Percentiles rank a stretch among this genome's conserved stretches.
phyloP scores from a whole-genome alignment of 92 coral and sea anemone genomes.

The Siderastrea siderea region DNA sequence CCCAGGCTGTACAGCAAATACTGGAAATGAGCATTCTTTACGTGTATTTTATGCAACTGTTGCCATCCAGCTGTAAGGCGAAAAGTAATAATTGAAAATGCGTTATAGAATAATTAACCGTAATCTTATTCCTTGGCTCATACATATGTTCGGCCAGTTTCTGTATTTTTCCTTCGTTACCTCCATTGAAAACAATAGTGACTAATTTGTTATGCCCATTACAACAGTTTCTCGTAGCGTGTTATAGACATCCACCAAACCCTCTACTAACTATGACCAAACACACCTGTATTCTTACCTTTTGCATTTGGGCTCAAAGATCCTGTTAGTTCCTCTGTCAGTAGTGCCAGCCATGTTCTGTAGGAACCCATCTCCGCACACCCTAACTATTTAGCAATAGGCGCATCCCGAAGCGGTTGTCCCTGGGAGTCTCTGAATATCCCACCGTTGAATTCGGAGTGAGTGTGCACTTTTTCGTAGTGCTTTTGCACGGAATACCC shows the following conservation, averaged over 20 bases:
- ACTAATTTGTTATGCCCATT: not conserved
- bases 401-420: not conserved
- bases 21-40: slow-evolving; percentile 1
- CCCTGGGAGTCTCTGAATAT: slow-evolving; percentile 4
- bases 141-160: too few relatives aligned
- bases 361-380: slow-evolving; percentile 12
- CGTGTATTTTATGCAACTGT: not conserved
- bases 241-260: not conserved
- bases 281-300: slow-evolving; percentile 7
- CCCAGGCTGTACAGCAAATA: slow-evolving; percentile 20
- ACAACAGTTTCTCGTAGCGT: not conserved
- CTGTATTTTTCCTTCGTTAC: not conserved
- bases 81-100: not conserved
- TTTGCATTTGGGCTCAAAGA: slow-evolving; percentile 25
- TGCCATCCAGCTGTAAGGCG: slow-evolving; percentile 45
- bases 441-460: not conserved
- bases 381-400: not conserved
- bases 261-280: not conserved
- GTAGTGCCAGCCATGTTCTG: slow-evolving; percentile 23
- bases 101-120: not conserved
- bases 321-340: slow-evolving; percentile 14
- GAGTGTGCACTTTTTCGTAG: not conserved
- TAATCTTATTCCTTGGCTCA: too few relatives aligned
- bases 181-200: not conserved
- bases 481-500: slow-evolving; percentile 14